Evolutionary conservation across 2,113 vertebrate genomes (phyloP), one percentile per base, ranked within the genome.

Genomic region (Ramphastos sulfuratus): DNA sequence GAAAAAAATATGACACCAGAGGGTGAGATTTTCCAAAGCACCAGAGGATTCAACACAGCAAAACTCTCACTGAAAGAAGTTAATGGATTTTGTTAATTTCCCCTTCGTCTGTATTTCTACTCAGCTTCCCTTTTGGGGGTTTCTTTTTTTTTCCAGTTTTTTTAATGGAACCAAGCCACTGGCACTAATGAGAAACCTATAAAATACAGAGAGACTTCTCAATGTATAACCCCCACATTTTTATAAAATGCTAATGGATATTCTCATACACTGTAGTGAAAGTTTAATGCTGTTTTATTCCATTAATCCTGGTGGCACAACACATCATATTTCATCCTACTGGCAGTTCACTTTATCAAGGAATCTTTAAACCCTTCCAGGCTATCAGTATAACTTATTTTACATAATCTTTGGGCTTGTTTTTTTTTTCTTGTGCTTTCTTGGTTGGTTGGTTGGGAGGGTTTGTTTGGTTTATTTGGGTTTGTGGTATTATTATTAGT

Each of bases 71-170:
- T 25, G 61, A 56, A 78, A 95, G 66, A 71, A 55, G 37, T 61
- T 85, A 91, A 93, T 89, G 75, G 64, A 37, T 88, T 96, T 94
- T 91, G 75, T 67, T 94, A 92, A 88, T 94, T 92, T 94, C 50
- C 76, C 70, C 16, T 87, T 88, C 7, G 21, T 37, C 64, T 91
- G n/a, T 59, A 89, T 54, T 92, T 76, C 64, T 64, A 56, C 4
- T 12, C 39, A 87, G 44, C 30, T 76, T 84, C 71, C 55, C 81
- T 59, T 79, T 54, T 82, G 35, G n/a, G 59, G 14, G 7, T 30
- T 28, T 42, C 18, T 20, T 56, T 56, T 3, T 50, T 79, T 85
- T 95, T 74, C 42, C 83, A 64, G 72, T 18, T 56, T 79, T 85
- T 95, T 77, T 52, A 88, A 60, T 72, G 18, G 77, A 88, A 90